Base-by-base conservation (phyloP, 2,888 invertebrate species). In the Sylvicola cinctus region DNA sequence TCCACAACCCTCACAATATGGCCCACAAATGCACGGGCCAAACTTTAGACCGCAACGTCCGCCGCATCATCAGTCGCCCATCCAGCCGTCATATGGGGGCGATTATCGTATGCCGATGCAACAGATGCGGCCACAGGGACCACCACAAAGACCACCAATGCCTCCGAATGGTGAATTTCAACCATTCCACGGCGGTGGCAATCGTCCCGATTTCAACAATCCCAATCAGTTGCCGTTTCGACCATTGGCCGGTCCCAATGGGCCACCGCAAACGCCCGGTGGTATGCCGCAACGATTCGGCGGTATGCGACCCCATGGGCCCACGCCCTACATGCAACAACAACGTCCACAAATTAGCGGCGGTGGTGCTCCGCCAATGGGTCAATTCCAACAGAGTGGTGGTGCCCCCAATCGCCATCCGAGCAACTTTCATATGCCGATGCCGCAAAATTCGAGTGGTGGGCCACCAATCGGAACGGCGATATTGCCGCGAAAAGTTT, bases 21-120 rank as follows among this genome's bases (percentile, higher is more conserved):
- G 11, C 4, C 30, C 30, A 7, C 3, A 12, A 6, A 4, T 30
- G 7, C 29, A 28, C 10, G 29, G 12, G 13, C 68, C 69, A 10
- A 68, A 63, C 42, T 42, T 49, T 32, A 50, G 53, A 27, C 62
- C 66, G 31, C 70, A 70, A 40, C 61, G 61, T 14, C 68, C 67
- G 2, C 63, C 62, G 29, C 60, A 42, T 6, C 30, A 34, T 25
- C 32, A 25, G 16, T 26, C 23, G 4, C 13, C 16, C 3, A 31
- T 23, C 10, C 32, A 23, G 38, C 16, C 30, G 16, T 36, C n/a
- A 16, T 37, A 34, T 29, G 25, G 23, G 6, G 12, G 20, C 20
- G 20, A 20, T 8, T 20, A 20, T 20, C 20, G 20, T 6, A 20
- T 20, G 20, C 20, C 20, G 8, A 20, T 20, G 20, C 20, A 20